Evolutionary conservation across 2,888 invertebrate genomes (phyloP).

Genomic region (Drosophila siamana): DNA sequence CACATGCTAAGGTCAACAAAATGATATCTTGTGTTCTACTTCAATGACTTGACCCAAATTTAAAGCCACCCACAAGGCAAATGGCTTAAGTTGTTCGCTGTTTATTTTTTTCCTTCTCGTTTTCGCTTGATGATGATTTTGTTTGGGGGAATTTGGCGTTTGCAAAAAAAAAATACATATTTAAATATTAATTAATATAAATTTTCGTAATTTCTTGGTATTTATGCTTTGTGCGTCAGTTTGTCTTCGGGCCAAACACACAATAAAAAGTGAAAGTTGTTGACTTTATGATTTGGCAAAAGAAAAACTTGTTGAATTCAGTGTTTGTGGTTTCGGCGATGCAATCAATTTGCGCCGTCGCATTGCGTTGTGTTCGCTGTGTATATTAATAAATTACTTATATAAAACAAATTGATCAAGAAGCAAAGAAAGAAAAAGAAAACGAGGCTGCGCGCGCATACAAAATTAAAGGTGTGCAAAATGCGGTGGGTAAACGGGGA

Average conservation of each 20-base stretch:
- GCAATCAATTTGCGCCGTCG: conserved; percentile 58
- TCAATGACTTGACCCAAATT: conserved; percentile 75
- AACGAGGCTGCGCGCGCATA: conserved; percentile 50
- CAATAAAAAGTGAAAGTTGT: conserved; percentile 65
- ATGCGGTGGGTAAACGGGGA: conserved; percentile 36
- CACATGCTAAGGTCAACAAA: conserved; percentile 67
- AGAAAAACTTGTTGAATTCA: conserved; percentile 52
- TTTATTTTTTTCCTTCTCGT: neutral
- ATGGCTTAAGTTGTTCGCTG: conserved; percentile 14
- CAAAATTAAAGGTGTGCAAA: conserved; percentile 31
- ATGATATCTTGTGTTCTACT: conserved; percentile 62
- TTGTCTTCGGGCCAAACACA: conserved; percentile 5
- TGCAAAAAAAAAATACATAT: conserved; percentile 43
- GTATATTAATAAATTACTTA: conserved; percentile 53
- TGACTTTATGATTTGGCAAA: conserved; percentile 57
- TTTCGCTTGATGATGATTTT: conserved; percentile 1
- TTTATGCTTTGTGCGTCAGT: conserved; percentile 41
- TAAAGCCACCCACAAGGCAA: conserved; percentile 56
- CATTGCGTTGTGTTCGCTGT: conserved; percentile 32
- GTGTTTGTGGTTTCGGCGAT: conserved; percentile 38
- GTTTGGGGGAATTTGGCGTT: conserved; percentile 19
- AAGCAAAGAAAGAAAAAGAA: conserved; percentile 32
- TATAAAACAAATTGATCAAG: conserved; percentile 63
- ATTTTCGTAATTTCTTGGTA: conserved; percentile 48
- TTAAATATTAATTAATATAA: conserved; percentile 67